Conservation (phyloP, 2,888 invertebrate species). For the Craniophora ligustri region DNA sequence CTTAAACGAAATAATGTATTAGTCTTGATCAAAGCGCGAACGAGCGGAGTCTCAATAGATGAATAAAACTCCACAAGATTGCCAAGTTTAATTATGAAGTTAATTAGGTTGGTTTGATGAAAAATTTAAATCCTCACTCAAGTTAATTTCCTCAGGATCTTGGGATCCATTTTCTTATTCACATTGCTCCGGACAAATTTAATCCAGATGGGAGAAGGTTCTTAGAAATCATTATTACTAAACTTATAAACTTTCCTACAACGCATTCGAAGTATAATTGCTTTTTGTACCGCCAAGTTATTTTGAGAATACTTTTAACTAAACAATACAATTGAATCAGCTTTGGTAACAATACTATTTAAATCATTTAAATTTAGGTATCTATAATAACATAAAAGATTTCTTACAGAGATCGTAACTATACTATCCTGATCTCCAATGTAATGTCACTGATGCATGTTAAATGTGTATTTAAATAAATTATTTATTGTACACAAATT, state of each 20-base stretch:
- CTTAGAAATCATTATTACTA: conserved; percentile 51
- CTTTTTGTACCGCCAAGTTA: conserved; percentile 12
- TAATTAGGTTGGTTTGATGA: conserved; percentile 85
- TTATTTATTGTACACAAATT: too few species aligned
- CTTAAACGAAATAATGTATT: conserved; percentile 48
- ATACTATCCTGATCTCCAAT: too few species aligned
- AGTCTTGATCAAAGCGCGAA: conserved; percentile 58
- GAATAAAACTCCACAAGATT: conserved; percentile 74
- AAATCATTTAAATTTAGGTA: too few species aligned
- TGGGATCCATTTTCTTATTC: conserved; percentile 77
- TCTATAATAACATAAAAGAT: too few species aligned
- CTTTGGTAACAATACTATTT: too few species aligned
- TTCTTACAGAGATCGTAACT: too few species aligned
- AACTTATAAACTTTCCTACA: conserved; percentile 33
- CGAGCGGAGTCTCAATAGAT: conserved; percentile 70
- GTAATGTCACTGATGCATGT: too few species aligned
- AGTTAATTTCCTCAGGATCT: conserved; percentile 81
- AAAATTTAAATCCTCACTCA: conserved; percentile 84
- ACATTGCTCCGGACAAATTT: conserved; percentile 72
- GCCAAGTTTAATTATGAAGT: conserved; percentile 84
- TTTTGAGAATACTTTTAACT: conserved; percentile 20
- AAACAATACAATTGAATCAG: conserved; percentile 1
- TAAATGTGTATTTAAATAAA: too few species aligned
- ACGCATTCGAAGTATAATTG: conserved; percentile 20
- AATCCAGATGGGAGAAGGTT: conserved; percentile 65